Conservation (phyloP, 2,113 vertebrate species). For the Psittacula cyanocephala region DNA sequence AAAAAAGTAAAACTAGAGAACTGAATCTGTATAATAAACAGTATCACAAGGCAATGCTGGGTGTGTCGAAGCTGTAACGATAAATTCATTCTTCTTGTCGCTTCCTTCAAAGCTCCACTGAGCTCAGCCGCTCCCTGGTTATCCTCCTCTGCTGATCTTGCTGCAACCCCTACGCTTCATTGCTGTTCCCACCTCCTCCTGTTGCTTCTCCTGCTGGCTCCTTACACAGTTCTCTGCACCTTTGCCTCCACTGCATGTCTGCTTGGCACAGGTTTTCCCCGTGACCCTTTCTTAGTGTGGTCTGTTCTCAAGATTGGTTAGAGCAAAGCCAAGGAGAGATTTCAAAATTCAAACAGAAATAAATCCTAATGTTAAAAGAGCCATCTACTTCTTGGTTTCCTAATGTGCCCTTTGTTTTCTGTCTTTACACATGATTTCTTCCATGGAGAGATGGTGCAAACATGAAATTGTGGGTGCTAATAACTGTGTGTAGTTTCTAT, state of each 20-base stretch:
- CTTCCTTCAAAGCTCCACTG: conserved; percentile 25
- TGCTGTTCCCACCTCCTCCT: background rate
- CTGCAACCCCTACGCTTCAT: background rate
- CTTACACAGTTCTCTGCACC: background rate
- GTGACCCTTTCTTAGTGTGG: background rate
- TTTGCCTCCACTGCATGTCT: background rate
- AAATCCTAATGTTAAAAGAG: background rate
- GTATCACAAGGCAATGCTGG: background rate
- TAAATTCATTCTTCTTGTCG: conserved; percentile 17
- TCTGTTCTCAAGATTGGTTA: background rate
- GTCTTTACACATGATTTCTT: background rate
- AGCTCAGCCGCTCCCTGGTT: conserved; percentile 38
- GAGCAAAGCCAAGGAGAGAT: background rate
- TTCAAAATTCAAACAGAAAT: too few relatives aligned
- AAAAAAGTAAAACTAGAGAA: background rate
- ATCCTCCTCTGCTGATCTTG: background rate
- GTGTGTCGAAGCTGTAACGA: background rate
- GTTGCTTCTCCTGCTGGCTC: background rate
- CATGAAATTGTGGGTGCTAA: background rate
- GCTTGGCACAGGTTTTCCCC: background rate
- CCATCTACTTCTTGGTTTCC: background rate
- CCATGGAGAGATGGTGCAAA: background rate
- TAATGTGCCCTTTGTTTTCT: background rate
- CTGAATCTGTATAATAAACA: background rate
- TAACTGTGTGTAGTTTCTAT: background rate